Evolutionary conservation across 2,797 vertebrate species (phyloP).

Genomic region (Remorina albescens): DNA sequence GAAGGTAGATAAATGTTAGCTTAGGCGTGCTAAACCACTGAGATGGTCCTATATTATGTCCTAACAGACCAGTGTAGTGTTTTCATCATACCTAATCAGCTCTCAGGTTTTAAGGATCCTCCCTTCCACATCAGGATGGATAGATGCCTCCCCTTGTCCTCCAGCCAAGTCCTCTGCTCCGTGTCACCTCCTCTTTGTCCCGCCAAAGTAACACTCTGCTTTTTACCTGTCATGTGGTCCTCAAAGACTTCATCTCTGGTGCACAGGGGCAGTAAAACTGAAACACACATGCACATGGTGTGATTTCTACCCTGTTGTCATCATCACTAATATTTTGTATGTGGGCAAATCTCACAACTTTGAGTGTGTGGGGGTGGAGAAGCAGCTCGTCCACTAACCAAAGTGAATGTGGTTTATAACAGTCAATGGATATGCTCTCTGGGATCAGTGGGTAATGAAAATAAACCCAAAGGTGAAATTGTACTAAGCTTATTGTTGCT

Average conservation of each 20-base stretch:
- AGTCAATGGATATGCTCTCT: neutral
- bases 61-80: neutral
- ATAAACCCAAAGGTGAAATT: conserved; percentile 3
- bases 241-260: conserved; percentile 7
- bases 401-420: neutral
- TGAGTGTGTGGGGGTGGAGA: neutral
- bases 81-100: neutral
- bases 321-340: neutral
- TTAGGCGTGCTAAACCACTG: neutral
- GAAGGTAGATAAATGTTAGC: neutral
- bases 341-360: neutral
- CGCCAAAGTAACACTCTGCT: conserved; percentile 48
- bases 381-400: neutral
- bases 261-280: neutral
- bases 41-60: neutral
- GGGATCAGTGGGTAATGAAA: conserved; percentile 14
- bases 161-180: conserved; percentile 8
- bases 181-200: conserved; percentile 14
- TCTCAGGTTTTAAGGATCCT: conserved; percentile 9
- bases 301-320: neutral
- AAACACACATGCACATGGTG: neutral
- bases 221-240: neutral
- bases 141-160: conserved; percentile 32
- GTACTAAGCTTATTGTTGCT: conserved; percentile 6
- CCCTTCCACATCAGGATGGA: conserved; percentile 41